Base-by-base conservation (phyloP, 2,888 invertebrate genomes). In the Tenthredo livida region DNA sequence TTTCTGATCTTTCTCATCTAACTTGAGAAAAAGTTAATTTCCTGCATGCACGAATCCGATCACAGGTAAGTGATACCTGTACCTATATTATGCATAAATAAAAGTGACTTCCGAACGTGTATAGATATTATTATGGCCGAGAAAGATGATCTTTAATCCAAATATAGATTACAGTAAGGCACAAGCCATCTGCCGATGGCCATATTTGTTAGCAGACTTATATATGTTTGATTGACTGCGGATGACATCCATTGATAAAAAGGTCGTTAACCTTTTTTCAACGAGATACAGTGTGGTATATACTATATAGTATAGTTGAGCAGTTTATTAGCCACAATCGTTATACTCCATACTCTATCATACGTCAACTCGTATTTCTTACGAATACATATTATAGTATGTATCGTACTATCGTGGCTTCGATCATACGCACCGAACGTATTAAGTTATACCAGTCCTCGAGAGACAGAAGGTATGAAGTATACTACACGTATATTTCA, bases 181-280 rank as follows among this genome's bases (percentile, higher is more conserved):
- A 37, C 37, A n/a, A 80, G 80, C 58, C 58, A 80, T 80, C 80
- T 58, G 77, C 61, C 58, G 80, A 80, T 61, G n/a, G 80, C 80
- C 80, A 80, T 80, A 80, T 80, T 80, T 80, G 80, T 25, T 43
- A 65, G 83, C 83, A 83, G 83, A 83, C 83, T 83, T 61, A 29
- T 75, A 29, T 75, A 37, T 80, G 80, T 80, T 80, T 80, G 83
- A 67, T 83, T 83, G 83, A 83, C 83, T 43, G 67, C 70, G 83
- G 83, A 83, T 83, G 83, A 83, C 83, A 83, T 83, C 83, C 67
- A 83, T 83, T 83, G 83, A 83, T 83, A 83, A 83, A 83, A 67
- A 70, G 83, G 83, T 83, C 83, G 83, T 67, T 29, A 83, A 67
- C 83, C 83, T 83, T 47, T 70, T 67, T 67, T 40, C 25, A 43